phyloP scores from a whole-genome alignment of 2,797 vertebrate species.

The Rhincodon typus region DNA sequence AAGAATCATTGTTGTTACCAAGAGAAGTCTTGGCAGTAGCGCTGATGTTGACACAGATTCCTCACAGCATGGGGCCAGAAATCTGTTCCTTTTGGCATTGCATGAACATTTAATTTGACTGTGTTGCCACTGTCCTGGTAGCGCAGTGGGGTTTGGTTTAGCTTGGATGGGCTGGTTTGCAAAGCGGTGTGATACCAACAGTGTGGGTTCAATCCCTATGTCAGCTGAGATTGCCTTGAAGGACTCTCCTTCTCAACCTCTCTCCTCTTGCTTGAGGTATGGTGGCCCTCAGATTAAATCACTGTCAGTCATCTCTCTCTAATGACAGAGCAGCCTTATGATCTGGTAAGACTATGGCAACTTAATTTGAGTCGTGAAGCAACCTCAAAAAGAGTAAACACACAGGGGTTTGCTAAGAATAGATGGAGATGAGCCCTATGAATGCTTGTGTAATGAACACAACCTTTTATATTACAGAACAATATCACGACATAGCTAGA shows the following conservation, averaged over 20 bases:
- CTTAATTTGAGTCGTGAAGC: no score
- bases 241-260: no score
- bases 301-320: no score
- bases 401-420: not conserved
- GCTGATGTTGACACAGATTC: conserved; percentile 6
- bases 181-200: no score
- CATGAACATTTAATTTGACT: not conserved
- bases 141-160: no score
- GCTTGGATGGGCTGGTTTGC: no score
- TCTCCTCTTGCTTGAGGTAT: no score
- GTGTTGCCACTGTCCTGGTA: not conserved
- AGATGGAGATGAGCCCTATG: not conserved
- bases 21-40: not conserved
- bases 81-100: conserved; percentile 27
- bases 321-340: no score
- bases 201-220: no score
- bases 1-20: not conserved
- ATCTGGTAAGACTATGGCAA: no score
- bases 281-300: no score
- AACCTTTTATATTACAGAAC: not conserved
- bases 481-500: not conserved
- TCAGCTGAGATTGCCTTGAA: no score
- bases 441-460: not conserved
- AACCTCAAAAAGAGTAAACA: not conserved
- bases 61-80: not conserved